These are phyloP conservation scores for Hofmannophila pseudospretella DNA, from an alignment of 2,888 invertebrate species.

Conservation along the genomic window DNA sequence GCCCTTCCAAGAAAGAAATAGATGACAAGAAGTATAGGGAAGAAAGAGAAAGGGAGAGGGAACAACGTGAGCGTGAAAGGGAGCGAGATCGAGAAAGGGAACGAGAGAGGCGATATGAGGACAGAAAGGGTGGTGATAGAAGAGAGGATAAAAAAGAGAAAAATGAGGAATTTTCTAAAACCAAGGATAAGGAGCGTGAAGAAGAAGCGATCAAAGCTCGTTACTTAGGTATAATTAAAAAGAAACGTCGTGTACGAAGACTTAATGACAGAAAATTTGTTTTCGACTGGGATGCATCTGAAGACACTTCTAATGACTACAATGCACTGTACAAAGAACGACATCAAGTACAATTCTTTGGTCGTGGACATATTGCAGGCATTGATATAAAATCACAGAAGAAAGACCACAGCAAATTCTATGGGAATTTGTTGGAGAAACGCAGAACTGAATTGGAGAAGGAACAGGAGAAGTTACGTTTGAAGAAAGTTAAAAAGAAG, in stretches of 20 bases:
- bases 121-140: constrained; percentile 71
- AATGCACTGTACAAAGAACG: constrained; percentile 97
- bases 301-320: constrained; percentile 98
- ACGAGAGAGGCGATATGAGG: constrained; percentile 68
- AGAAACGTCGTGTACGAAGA: constrained; percentile 93
- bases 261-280: constrained; percentile 99
- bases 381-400: constrained; percentile 98
- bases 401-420: constrained; percentile 97
- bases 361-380: constrained; percentile 97
- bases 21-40: constrained; percentile 60
- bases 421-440: constrained; percentile 96
- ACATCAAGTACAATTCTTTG: constrained; percentile 98
- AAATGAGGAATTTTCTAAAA: constrained; percentile 74
- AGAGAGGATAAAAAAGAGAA: constrained; percentile 64
- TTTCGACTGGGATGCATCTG: constrained; percentile 99
- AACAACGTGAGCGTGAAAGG: constrained; percentile 61
- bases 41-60: constrained; percentile 65
- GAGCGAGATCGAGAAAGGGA: constrained; percentile 53
- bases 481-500: constrained; percentile 94
- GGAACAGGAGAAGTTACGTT: constrained; percentile 94
- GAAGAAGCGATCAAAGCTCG: constrained; percentile 96
- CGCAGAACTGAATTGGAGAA: constrained; percentile 97
- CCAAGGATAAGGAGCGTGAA: constrained; percentile 94
- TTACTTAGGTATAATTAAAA: constrained; percentile 95
- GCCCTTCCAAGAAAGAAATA: constrained; percentile 64